Base-by-base conservation (phyloP, 2,113 vertebrate genomes). In the Bubo scandiacus region DNA sequence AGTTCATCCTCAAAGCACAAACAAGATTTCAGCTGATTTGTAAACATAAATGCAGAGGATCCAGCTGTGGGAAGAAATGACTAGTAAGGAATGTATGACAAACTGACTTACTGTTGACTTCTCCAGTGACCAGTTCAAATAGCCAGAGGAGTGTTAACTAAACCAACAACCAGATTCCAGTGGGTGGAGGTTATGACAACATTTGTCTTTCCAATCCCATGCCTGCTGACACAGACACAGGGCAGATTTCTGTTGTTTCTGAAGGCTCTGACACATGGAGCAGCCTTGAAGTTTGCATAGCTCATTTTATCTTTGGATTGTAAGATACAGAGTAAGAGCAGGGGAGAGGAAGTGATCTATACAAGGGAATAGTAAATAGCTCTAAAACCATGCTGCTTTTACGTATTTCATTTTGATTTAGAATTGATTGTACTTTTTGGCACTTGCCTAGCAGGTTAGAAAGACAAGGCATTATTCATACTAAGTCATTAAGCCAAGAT, bases 131-230 rank as follows among this genome's bases (percentile, higher is more conserved):
- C 95, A 96, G 96, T 97, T 97, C 92, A 96, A 97, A 97, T 97
- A 97, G 94, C 96, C 97, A 96, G 96, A 94, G 94, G 96, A 96
- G 95, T 97, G 96, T 97, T 97, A 97, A 97, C 94, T 95, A 96
- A 97, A 97, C 94, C 92, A 93, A 95, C 96, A 97, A 97, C 91
- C 88, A 97, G 91, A 97, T 97, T 97, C 96, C 96, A 96, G 96
- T 86, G 94, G 96, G 95, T 96, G 96, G 94, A 97, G 94, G 96
- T 97, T 97, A 97, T 92, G 83, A 96, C 93, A 97, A 97, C 94
- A 97, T 97, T 97, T 97, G 84, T 96, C 89, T 97, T 97, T 97
- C 93, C 89, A 96, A 90, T 94, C 81, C 72, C 54, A 73, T 92
- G 94, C 88, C 79, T 94, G 91, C 73, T 5, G 8, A 88, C 85